Base-by-base conservation (phyloP, 2,888 invertebrate species). In the Mechanitis messenoides region DNA sequence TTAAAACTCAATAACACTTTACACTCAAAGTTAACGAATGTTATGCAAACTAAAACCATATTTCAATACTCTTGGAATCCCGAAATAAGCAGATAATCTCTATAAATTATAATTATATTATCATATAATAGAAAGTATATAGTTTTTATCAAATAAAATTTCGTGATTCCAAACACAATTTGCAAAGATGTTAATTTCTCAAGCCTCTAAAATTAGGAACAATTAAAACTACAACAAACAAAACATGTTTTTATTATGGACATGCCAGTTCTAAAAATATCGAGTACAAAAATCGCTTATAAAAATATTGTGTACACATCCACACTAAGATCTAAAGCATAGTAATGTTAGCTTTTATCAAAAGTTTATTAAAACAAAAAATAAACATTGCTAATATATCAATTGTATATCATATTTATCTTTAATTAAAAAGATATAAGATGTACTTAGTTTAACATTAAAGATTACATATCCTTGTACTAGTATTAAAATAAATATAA, bases 181-280 rank as follows among this genome's bases (percentile, higher is more conserved):
- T 28, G 0, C 47, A 55, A 33, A 31, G 33, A 45, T 58, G 57
- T 60, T 66, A 64, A 61, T 66, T 56, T 35, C 58, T 55, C 38
- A 56, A 71, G 68, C 69, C 60, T 67, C 76, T 74, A 72, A 69
- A 64, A 83, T 87, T 87, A 86, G 83, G 85, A 73, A 75, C 80
- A 76, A 86, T 78, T 84, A 84, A 90, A 90, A 90, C 87, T 83
- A 89, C 86, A 81, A 83, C 85, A 83, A 88, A 89, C 87, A 88
- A 87, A 88, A 87, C 84, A 87, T 80, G 69, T 74, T 76, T 87
- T 87, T 88, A 87, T 87, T 87, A 77, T 80, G 76, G 83, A 86
- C 88, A 88, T 87, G 87, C 87, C 79, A 60, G 73, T 73, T 77
- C 74, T 74, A 20, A 20, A 78, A 81, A 50, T 50, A 50, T 50